Evolutionary conservation across 2,113 vertebrate genomes (phyloP), one percentile per base, ranked within the genome.

Genomic region (Polypterus bichir): DNA sequence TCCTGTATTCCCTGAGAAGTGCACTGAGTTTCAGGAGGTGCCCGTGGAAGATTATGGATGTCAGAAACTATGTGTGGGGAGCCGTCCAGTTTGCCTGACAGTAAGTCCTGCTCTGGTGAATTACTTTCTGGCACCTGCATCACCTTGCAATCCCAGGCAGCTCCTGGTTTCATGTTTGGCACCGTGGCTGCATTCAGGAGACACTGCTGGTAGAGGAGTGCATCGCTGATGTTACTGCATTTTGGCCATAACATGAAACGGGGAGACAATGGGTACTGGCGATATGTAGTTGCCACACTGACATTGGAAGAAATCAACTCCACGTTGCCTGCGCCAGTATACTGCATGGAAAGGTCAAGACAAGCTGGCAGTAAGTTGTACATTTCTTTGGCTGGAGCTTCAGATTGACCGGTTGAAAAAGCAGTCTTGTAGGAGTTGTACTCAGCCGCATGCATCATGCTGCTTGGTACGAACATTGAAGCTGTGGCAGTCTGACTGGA

Each of bases 251-350:
- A 85, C 74, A 98, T 77, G 65, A 96, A 86, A 57, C 90, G 77
- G 0, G 90, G 85, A 59, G 88, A 74, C 59, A 94, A 70, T 0
- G 94, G 96, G 75, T 94, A 97, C 59, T 97, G 94, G 59, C 94
- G 87, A 70, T 94, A 97, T 6, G 94, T 94, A 1, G 94, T 83
- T 60, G 94, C 96, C 73, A 98, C 92, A 44, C 92, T 95, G 57
- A 97, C 90, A 53, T 97, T 97, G 3, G 96, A 97, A 54, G 96
- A 95, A 77, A 98, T 93, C 3, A 98, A 85, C 76, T 98, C 96
- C 64, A 94, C 87, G 64, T 95, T 95, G 63, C 83, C 87, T 48
- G 89, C 73, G 11, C 86, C 77, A 3, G 91, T 88, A 75, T 94
- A 98, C 71, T 89, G 92, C 87, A 92, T 81, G 4, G 89, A 84